phyloP scores from a whole-genome alignment of 2,888 invertebrate species.

The Euphydryas editha region DNA sequence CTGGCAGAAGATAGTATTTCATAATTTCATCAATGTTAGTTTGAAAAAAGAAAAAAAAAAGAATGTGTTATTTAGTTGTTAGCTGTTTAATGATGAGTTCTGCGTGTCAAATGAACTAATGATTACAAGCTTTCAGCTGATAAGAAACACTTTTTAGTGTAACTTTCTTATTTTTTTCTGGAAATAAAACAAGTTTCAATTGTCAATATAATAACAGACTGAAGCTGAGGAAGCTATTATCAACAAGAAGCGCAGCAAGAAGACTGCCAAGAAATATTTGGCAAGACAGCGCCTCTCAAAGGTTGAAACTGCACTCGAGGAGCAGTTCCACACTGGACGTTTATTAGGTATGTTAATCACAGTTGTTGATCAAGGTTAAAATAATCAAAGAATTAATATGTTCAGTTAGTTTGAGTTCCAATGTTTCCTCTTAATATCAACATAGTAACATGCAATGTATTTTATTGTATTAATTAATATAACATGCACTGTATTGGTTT shows the following conservation, averaged over 20 bases:
- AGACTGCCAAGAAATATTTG: constrained; percentile 96
- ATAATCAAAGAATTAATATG: no score
- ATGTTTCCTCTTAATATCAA: no score
- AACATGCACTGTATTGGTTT: no score
- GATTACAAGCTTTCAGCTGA: constrained; percentile 39
- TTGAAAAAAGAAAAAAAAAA: no score
- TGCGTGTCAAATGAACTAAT: constrained; percentile 85
- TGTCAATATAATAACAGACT: constrained; percentile 82
- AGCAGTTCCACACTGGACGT: constrained; percentile 98
- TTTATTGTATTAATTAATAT: no score
- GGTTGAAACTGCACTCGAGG: constrained; percentile 96
- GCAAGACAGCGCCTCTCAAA: constrained; percentile 95
- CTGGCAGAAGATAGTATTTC: no score
- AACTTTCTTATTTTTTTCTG: neutral
- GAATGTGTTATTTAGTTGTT: no score
- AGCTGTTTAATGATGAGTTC: constrained; percentile 63
- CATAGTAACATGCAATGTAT: no score
- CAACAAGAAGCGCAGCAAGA: constrained; percentile 97
- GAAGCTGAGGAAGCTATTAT: constrained; percentile 97
- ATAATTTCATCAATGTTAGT: no score
- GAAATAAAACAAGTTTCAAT: constrained; percentile 12
- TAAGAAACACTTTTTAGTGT: neutral
- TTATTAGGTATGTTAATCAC: constrained; percentile 92
- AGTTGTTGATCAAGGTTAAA: neutral
- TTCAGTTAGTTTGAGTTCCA: no score